Evolutionary conservation across 2,888 invertebrate species (phyloP).

Genomic region (Zhuqinia jingwanae): DNA sequence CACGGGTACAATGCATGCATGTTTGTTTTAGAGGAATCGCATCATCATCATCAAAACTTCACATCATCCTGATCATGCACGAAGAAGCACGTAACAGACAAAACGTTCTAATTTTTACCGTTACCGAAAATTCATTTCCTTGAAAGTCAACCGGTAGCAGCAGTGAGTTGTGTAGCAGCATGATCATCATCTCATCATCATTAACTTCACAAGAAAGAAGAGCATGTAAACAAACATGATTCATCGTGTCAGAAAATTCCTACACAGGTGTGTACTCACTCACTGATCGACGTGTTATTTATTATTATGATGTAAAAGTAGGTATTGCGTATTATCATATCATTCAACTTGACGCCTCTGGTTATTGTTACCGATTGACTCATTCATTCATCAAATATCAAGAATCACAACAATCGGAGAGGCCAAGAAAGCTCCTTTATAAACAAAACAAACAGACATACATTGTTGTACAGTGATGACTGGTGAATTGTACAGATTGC

Average conservation of each 20-base stretch:
- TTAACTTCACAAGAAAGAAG: conserved; percentile 49
- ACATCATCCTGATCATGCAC: neutral
- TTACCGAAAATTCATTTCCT: conserved; percentile 71
- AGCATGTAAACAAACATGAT: conserved; percentile 61
- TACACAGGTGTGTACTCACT: neutral
- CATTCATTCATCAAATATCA: conserved; percentile 53
- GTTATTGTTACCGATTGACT: conserved; percentile 1
- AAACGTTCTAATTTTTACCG: conserved; percentile 67
- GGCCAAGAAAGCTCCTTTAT: conserved; percentile 18
- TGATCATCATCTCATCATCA: neutral
- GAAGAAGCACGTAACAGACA: conserved; percentile 24
- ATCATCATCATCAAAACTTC: neutral
- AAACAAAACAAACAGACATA: too few relatives aligned
- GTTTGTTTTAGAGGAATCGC: neutral
- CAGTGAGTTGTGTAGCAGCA: neutral
- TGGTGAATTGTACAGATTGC: neutral
- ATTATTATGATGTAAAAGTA: too few relatives aligned
- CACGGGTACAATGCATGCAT: too few relatives aligned
- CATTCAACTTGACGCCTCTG: too few relatives aligned
- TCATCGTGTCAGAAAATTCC: conserved; percentile 34
- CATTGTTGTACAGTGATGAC: neutral
- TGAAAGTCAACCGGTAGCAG: conserved; percentile 41
- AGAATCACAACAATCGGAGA: neutral
- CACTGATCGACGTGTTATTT: too few relatives aligned
- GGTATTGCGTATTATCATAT: neutral